Conservation (phyloP, 1,140 invertebrate genomes). For the Calliopsis andreniformis region DNA sequence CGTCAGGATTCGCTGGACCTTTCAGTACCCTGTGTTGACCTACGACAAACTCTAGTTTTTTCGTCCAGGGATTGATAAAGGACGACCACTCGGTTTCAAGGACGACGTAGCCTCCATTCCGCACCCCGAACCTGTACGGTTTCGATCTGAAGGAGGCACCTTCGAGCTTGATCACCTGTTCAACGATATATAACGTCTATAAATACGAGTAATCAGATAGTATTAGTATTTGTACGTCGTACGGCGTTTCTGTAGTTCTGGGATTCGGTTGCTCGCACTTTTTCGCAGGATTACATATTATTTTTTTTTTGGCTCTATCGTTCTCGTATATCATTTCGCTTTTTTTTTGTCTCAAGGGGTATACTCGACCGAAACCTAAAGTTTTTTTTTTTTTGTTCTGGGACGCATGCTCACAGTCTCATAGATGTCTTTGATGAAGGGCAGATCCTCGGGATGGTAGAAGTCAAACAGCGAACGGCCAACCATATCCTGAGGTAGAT, state of each 20-base stretch:
- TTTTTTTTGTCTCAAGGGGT: constrained; percentile 52
- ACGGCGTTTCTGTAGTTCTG: constrained; percentile 15
- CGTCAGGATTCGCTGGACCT: constrained; percentile 87
- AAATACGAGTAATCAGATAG: not conserved
- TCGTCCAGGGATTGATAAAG: constrained; percentile 96
- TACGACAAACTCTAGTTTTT: constrained; percentile 94
- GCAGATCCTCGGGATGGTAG: constrained; percentile 93
- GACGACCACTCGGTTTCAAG: constrained; percentile 96
- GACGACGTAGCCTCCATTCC: constrained; percentile 91
- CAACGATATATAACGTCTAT: constrained; percentile 47
- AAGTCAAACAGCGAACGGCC: constrained; percentile 91
- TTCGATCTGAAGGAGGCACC: constrained; percentile 88
- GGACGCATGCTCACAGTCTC: constrained; percentile 85
- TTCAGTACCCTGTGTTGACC: constrained; percentile 93
- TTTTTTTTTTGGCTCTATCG: not conserved
- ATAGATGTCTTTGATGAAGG: constrained; percentile 90
- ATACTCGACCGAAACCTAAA: constrained; percentile 62
- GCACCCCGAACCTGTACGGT: constrained; percentile 89
- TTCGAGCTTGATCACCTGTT: constrained; percentile 83
- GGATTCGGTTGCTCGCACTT: constrained; percentile 22
- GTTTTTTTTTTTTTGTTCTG: constrained; percentile 21
- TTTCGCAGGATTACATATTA: not conserved
- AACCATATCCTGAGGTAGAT: constrained; percentile 93
- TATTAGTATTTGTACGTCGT: not conserved
- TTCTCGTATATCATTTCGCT: not conserved